Base-by-base conservation (phyloP, 2,888 invertebrate genomes). In the Drosophila flavopinicola region DNA sequence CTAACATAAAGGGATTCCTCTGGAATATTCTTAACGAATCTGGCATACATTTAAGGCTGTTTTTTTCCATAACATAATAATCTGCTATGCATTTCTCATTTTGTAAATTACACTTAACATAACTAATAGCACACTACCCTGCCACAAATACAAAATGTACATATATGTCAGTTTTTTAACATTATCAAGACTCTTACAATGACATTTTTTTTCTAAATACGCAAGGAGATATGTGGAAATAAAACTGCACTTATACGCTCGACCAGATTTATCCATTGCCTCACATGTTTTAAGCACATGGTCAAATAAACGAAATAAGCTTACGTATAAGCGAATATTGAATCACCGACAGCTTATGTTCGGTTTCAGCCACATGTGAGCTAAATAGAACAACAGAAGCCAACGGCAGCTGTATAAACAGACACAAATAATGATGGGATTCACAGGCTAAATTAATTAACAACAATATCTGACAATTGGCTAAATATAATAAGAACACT, bases 351-450 rank as follows among this genome's bases (percentile, higher is more conserved):
- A 20, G 0, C 10, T 11, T 6, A 9, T 3, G 0, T 15, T 17
- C 1, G 1, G 9, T 6, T 7, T 23, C 6, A 32, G 38, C 10
- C 11, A 20, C 27, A 35, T 39, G 13, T 25, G 41, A 30, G 30
- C 44, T 42, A 27, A 49, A 29, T 13, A 6, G 37, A 37, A 38
- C 30, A 29, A 23, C 32, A 33, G 33, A 30, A n/a, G 10, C 3
- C 13, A 15, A 15, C n/a, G 33, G 15, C 66, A 71, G 72, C 66
- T 71, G 72, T 35, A 9, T 35, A 71, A 71, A 71, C 20, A 66
- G 6, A 6, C n/a, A 4, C 15, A 13, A 15, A 24, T 35, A 53
- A 33, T 15, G 3, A 15, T 54, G 37, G n/a, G 47, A 64, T 51
- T 57, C 57, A 38, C 15, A 29, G 61, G 37, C 39, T 38, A 25